These are phyloP conservation scores for Gymnocypris eckloni DNA, from an alignment of 2,797 vertebrate species.

Conservation along the genomic window DNA sequence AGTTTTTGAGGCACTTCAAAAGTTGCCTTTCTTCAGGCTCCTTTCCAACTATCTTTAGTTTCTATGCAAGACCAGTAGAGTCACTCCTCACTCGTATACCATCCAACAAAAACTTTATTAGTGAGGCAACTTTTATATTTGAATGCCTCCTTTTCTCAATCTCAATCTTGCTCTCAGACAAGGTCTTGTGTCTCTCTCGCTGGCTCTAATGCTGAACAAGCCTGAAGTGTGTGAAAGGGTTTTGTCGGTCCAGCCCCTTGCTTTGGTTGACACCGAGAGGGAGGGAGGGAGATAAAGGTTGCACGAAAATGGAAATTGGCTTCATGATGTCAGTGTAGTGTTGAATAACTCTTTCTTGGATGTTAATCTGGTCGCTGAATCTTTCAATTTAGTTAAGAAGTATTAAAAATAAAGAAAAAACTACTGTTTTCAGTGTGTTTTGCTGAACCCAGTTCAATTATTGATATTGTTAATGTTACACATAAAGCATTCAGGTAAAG, in stretches of 20 bases:
- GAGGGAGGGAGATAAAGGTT: background rate
- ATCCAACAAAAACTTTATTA: background rate
- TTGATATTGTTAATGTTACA: background rate
- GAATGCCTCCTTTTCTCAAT: background rate
- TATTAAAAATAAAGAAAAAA: background rate
- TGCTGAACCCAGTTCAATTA: background rate
- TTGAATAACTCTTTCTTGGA: background rate
- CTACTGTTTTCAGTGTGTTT: background rate
- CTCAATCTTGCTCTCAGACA: background rate
- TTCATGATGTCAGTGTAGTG: constrained; percentile 2
- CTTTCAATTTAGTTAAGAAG: background rate
- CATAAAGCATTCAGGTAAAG: background rate
- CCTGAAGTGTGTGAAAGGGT: background rate
- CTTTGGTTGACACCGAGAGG: background rate
- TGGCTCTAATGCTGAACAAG: constrained; percentile 11
- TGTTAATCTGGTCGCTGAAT: background rate
- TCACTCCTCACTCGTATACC: background rate
- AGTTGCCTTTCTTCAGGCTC: background rate
- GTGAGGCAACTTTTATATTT: background rate
- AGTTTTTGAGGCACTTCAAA: background rate
- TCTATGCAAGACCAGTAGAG: background rate
- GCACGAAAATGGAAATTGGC: background rate
- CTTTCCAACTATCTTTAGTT: background rate
- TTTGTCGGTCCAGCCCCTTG: constrained; percentile 20
- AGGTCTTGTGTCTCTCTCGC: background rate